Evolutionary conservation across 2,888 invertebrate genomes (phyloP).

Genomic region (Philonicus albiceps): DNA sequence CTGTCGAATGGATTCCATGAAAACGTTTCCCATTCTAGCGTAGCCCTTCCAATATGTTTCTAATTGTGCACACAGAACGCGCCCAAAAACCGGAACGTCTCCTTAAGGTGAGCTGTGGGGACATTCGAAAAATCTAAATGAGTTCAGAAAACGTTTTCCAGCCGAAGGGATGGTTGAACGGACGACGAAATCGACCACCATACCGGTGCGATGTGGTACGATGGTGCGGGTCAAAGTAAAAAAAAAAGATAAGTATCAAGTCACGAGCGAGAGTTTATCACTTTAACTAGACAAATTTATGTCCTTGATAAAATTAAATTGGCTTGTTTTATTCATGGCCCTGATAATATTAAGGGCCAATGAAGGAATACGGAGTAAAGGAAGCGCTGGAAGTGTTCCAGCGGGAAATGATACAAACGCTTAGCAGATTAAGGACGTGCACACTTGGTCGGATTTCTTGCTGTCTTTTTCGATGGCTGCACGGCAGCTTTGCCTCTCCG

Average conservation of each 20-base stretch:
- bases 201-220: neutral
- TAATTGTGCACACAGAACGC: neutral
- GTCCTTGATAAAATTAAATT: conserved; percentile 49
- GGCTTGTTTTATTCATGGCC: conserved; percentile 44
- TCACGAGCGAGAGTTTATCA: conserved; percentile 47
- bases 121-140: conserved; percentile 34
- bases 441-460: conserved; percentile 25
- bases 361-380: neutral
- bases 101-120: neutral
- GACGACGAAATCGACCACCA: neutral
- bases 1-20: neutral
- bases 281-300: conserved; percentile 47
- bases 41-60: neutral
- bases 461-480: neutral
- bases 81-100: neutral
- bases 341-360: conserved; percentile 25
- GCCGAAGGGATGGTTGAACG: neutral
- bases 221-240: conserved; percentile 43
- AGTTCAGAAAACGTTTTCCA: neutral
- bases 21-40: neutral
- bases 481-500: neutral
- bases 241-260: conserved; percentile 48
- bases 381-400: conserved; percentile 27
- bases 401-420: conserved; percentile 28
- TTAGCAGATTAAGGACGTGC: conserved; percentile 36